Percentiles rank a stretch among this genome's conserved stretches.
phyloP scores from a whole-genome alignment of 1,140 invertebrate genomes.

The fruit fly (Drosophila melanogaster) region DNA sequence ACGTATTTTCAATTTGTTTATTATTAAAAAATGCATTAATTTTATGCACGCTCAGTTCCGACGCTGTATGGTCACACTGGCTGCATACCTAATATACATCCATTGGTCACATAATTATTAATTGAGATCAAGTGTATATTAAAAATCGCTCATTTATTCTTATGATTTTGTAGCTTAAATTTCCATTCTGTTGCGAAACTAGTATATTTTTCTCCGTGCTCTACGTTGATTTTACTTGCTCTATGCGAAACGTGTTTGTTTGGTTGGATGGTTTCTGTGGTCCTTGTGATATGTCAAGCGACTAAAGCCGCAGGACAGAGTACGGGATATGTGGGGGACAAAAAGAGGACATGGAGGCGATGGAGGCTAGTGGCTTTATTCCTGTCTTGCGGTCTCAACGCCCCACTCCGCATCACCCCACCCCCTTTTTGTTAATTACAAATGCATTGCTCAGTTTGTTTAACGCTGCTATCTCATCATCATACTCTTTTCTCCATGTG shows the following conservation, averaged over 20 bases:
- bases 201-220: constrained; percentile 1
- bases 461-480: constrained; percentile 9
- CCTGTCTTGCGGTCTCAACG: constrained; percentile 40
- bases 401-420: background rate
- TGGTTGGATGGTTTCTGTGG: constrained; percentile 72
- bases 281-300: constrained; percentile 74
- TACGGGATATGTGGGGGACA: constrained; percentile 13
- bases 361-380: constrained; percentile 30
- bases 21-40: too few species aligned
- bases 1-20: too few species aligned
- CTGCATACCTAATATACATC: too few species aligned
- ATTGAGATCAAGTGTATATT: too few species aligned
- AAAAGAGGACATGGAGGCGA: constrained; percentile 18
- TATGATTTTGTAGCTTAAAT: background rate
- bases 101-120: background rate
- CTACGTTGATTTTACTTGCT: constrained; percentile 23
- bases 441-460: constrained; percentile 72
- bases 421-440: constrained; percentile 67
- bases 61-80: too few species aligned
- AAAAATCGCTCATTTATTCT: too few species aligned
- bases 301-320: constrained; percentile 57
- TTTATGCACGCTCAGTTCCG: too few species aligned
- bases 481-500: constrained; percentile 27
- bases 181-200: background rate
- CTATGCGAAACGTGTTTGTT: constrained; percentile 45